Evolutionary conservation across 2,113 vertebrate genomes (phyloP), one percentile per base, ranked within the genome.

Genomic region (Nanorana parkeri): DNA sequence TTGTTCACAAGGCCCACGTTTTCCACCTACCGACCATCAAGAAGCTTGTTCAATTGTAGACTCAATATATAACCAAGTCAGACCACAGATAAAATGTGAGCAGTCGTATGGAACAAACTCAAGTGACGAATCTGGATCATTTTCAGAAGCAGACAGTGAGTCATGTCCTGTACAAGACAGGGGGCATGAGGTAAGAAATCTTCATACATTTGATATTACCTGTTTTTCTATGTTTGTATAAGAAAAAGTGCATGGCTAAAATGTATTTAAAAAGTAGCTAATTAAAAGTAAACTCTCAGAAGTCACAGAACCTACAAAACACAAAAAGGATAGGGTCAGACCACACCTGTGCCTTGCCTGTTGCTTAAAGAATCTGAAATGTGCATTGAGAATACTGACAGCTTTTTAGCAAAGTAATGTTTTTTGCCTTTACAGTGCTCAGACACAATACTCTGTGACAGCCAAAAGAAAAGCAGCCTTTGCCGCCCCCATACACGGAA

Each of bases 101-200:
- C 97, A 97, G 93, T 97, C 97, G 69, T 99, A 99, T 24, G 97
- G 95, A 94, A 98, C 95, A 94, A 99, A 99, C 94, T 99, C 98
- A 87, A 99, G 98, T 80, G 98, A 99, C 74, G 98, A 99, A 87
- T 99, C 97, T 5, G 97, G 96, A 87, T 99, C 98, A 58, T 98
- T 99, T 91, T 99, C 98, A 77, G 98, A 99, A 94, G 98, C 96
- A 90, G 98, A 99, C 94, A 99, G 97, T 88, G 97, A 99, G 91
- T 99, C 97, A 88, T 98, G 97, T 92, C 93, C 97, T 78, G 95
- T 95, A 84, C 97, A 96, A 92, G 96, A 98, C 85, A 94, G 92
- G 91, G 96, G 97, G 83, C 93, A 95, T 89, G 98, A 99, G 96
- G 98, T 99, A 95, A 93, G 94, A 90, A 93, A 91, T 88, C 85